Evolutionary conservation across 2,113 vertebrate species (phyloP), one percentile per base, ranked within the genome.

Genomic region (Sturnira hondurensis): DNA sequence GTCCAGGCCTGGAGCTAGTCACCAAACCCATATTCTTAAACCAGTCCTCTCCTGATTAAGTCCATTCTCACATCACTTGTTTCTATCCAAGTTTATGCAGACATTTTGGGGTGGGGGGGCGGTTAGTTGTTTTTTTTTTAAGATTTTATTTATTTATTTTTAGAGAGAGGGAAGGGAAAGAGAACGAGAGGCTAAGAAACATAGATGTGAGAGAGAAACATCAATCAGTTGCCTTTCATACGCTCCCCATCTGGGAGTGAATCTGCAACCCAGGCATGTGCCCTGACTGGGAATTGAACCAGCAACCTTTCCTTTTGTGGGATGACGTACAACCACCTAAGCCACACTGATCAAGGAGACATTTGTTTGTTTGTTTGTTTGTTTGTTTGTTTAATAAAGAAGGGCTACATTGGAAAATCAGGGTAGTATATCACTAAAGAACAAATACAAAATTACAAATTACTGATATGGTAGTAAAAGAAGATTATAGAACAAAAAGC

Each of bases 401-500:
- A 95, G 38, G n/a, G 33, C 80, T 80, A 43, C 54, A 71, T 68
- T 65, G 47, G 65, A 93, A 84, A 95, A 76, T 22, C 50, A 45
- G 31, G 17, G 58, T 70, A 71, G 31, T 50, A 3, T 76, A 47
- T 67, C 74, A 94, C 87, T 87, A 68, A 96, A 77, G 84, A 91
- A 63, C 24, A 97, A 83, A 88, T 70, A 93, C 19, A 41, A 63
- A 92, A 54, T 80, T 96, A 81, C 70, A 77, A 94, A 91, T 31
- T 90, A 92, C 31, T 54, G 70, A 84, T 38, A 78, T 17, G 52
- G n/a, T 50, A 91, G 82, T 93, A 78, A 86, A 86, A 86, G 74
- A 52, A 54, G 58, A 31, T 78, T 93, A 36, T 74, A 86, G 70
- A 97, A 90, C 86, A 88, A 93, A 97, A 96, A 56, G n/a, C 73